Conservation (phyloP, 2,797 vertebrate genomes). For the Buceros bicornis region DNA sequence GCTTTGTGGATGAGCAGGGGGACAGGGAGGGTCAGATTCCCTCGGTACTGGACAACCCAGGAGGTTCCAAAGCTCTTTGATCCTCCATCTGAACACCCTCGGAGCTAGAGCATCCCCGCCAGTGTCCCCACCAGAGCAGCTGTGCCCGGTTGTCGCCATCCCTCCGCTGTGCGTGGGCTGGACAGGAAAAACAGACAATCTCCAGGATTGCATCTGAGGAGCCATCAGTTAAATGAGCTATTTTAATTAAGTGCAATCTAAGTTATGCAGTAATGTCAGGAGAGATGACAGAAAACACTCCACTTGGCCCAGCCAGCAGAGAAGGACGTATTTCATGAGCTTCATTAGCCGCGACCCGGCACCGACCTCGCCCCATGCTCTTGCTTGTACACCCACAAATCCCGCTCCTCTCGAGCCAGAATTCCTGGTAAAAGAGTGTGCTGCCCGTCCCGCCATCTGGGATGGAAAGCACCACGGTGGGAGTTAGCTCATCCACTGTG, state of each 20-base stretch:
- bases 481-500: background rate
- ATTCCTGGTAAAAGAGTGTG: accelerated
- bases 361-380: accelerated
- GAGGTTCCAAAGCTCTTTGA: background rate
- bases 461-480: accelerated
- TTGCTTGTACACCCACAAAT: accelerated
- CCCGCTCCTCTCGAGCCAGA: accelerated
- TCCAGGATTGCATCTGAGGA: background rate
- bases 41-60: accelerated
- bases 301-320: background rate
- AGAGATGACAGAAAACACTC: slow-evolving; percentile 8
- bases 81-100: background rate
- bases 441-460: accelerated
- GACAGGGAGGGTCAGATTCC: background rate
- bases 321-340: background rate
- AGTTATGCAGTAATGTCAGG: background rate
- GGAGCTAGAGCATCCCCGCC: accelerated
- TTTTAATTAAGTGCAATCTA: slow-evolving; percentile 36
- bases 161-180: background rate
- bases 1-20: background rate
- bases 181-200: background rate
- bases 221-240: background rate
- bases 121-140: background rate
- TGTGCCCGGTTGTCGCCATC: background rate
- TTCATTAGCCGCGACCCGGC: background rate